Base-by-base conservation (phyloP, 1,140 invertebrate species). In the Drosophila santomea region DNA sequence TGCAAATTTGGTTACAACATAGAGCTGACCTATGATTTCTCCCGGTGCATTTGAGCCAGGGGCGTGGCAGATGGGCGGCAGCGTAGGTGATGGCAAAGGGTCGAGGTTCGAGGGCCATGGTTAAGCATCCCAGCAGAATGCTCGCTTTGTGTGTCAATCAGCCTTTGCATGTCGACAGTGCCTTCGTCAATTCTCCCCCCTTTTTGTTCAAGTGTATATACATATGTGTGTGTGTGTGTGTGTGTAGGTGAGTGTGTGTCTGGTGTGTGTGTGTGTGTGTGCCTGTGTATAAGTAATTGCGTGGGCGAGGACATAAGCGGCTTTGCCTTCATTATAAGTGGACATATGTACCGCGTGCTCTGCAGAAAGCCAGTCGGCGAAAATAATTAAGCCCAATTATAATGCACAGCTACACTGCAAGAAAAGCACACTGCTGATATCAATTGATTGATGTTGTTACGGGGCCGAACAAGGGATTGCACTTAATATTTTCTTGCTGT, bases 81-180 rank as follows among this genome's bases (percentile, higher is more conserved):
- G 43, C 4, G 1, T 52, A 25, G 59, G 38, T 36, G 20, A 44
- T 45, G 43, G 17, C 17, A 4, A 14, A 25, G 35, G 23, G 32
- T 25, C 15, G 14, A 8, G 39, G 15, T 45, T 15, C 44, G n/a
- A 45, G 35, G 57, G 41, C 35, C 28, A 35, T 32, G 45, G 55
- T 32, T 39, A 61, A 50, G 45, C 69, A 66, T 58, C 47, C 72
- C 58, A 69, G 72, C 61, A 66, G 45, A 59, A 66, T 54, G 72
- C 36, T 43, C 38, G 79, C 74, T 89, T 89, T 86, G 75, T 83
- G 51, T 86, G 84, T 89, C 83, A 89, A 83, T 89, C 84, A 86
- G 83, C 67, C 78, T 83, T 83, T 83, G 60, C 79, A 67, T 89
- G 83, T 88, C 83, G 63, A 59, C 44, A 61, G 47, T 11, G 54